Conservation (phyloP, 2,113 vertebrate species). For the Podilymbus podiceps region DNA sequence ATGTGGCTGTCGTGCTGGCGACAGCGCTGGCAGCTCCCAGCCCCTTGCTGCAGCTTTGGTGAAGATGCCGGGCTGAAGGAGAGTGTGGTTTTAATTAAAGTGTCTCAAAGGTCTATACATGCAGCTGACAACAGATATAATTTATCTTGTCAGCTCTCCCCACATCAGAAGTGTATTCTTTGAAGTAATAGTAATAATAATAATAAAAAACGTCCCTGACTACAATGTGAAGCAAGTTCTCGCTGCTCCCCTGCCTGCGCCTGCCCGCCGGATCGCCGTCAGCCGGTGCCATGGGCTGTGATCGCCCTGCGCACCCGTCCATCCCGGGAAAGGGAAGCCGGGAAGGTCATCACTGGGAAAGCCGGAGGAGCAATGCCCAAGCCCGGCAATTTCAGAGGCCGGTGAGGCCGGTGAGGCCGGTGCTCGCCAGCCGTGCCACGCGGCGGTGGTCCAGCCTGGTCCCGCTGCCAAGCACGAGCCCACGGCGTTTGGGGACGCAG, state of each 20-base stretch:
- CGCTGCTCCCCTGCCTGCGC: not conserved
- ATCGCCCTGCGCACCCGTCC: fast-evolving
- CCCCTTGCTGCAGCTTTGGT: not conserved
- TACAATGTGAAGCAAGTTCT: not conserved
- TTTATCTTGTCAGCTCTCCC: constrained; percentile 19
- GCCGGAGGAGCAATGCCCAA: not conserved
- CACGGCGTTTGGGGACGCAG: not conserved
- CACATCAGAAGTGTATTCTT: not conserved
- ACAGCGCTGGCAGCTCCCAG: not conserved
- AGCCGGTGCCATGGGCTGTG: not conserved
- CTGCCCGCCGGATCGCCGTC: not conserved
- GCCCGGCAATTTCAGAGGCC: not conserved
- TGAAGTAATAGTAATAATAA: not conserved
- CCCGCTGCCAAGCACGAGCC: fast-evolving
- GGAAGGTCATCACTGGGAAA: not conserved
- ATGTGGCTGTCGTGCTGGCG: fast-evolving
- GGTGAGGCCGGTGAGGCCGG: not conserved
- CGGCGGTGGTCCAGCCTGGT: fast-evolving
- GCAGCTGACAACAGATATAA: not conserved
- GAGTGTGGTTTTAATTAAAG: constrained; percentile 32
- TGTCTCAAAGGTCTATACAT: not conserved
- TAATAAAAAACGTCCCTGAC: not conserved
- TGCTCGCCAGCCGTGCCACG: not conserved
- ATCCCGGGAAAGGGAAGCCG: not conserved
- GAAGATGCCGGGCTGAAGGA: not conserved